phyloP scores from a whole-genome alignment of 2,888 invertebrate species.

The Chrysomela aeneicollis region DNA sequence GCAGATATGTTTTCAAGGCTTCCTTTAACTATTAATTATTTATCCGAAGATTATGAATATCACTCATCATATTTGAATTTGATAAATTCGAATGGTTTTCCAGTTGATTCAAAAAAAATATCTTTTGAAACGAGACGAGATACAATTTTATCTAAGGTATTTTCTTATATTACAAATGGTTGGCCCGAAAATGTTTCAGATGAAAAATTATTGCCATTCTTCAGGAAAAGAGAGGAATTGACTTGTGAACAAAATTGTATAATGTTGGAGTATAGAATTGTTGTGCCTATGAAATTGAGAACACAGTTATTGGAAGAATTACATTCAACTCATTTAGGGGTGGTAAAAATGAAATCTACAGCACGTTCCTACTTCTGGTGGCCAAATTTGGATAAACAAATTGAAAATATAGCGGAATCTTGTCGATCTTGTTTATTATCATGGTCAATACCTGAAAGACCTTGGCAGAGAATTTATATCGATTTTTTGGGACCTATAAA shows the following conservation, averaged over 20 bases:
- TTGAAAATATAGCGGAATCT: too few species aligned
- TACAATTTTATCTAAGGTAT: neutral
- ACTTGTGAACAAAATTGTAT: neutral
- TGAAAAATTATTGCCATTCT: neutral
- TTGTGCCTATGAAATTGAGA: neutral
- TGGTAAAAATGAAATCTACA: constrained; percentile 12
- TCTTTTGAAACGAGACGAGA: neutral
- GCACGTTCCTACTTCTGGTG: neutral
- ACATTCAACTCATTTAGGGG: constrained; percentile 43
- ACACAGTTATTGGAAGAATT: neutral
- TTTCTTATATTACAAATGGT: neutral
- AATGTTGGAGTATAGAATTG: neutral
- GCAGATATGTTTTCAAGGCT: constrained; percentile 30
- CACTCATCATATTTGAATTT: neutral
- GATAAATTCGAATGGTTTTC: neutral
- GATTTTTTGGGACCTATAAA: constrained; percentile 15
- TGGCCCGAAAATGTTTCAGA: neutral
- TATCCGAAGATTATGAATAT: neutral
- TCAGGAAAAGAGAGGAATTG: neutral
- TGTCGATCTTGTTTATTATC: too few species aligned
- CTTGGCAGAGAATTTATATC: constrained; percentile 8
- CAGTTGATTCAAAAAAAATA: constrained; percentile 1
- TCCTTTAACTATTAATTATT: neutral
- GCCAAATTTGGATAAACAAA: constrained; percentile 16
- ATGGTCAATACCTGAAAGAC: constrained; percentile 8